phyloP scores from a whole-genome alignment of 2,888 invertebrate species.

The Tetropium fuscum region DNA sequence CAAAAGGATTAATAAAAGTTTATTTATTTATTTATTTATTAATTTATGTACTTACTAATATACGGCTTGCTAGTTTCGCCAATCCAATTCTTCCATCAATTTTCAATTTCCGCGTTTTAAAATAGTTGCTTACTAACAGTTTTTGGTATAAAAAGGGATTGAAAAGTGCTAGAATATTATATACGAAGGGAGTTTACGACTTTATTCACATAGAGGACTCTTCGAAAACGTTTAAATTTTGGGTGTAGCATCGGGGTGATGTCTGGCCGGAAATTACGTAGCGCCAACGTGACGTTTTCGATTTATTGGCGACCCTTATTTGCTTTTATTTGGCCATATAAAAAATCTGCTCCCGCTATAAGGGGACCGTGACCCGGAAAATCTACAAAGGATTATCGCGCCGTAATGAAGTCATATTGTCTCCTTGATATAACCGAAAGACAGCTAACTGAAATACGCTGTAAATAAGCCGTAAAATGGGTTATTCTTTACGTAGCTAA shows the following conservation, averaged over 20 bases:
- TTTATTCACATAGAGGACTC: no score
- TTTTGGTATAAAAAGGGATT: no score
- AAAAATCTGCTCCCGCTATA: background rate
- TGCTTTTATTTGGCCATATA: background rate
- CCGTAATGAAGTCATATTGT: background rate
- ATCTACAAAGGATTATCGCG: background rate
- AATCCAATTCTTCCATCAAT: no score
- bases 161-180: no score
- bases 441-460: background rate
- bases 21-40: no score
- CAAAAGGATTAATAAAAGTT: no score
- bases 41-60: no score
- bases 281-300: background rate
- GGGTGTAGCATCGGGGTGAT: background rate
- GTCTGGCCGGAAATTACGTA: constrained; percentile 4
- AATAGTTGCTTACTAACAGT: no score
- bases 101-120: no score
- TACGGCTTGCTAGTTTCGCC: no score
- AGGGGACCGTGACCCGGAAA: background rate
- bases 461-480: constrained; percentile 12
- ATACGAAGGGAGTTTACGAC: no score
- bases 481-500: constrained; percentile 2
- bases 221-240: constrained; percentile 7
- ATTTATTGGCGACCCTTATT: constrained; percentile 1
- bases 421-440: background rate